Evolutionary conservation across 2,797 vertebrate species (phyloP), one percentile per base, ranked within the genome.

Genomic region (Syngnathus acus): DNA sequence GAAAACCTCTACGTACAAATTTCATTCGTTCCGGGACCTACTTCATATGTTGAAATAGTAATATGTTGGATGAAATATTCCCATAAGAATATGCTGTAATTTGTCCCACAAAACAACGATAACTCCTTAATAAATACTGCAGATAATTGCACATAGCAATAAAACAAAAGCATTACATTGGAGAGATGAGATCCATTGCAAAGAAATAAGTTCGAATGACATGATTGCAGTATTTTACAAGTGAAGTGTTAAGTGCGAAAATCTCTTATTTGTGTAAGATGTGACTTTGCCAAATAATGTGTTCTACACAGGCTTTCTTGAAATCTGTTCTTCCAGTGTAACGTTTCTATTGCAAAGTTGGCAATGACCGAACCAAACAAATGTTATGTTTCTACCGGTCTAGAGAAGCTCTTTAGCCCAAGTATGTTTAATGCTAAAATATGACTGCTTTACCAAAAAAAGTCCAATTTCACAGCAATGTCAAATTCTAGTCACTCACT

Each of bases 181-280:
- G 4, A 32, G 32, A 32, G 32, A 32, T 32, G 32, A 32, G 32
- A 32, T 32, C 4, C 4, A 32, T 32, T 32, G 32, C 32, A 32
- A 32, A 32, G 32, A 32, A 32, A 32, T 32, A 32, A 32, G 32
- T 32, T 32, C 32, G 4, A 32, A 32, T 32, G 32, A 32, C 32
- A 32, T 4, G 32, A 32, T 32, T 32, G 32, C 32, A 32, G 32
- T 32, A 4, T 32, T 32, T 32, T 32, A 32, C 32, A 32, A 32
- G 32, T 32, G 32, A 32, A 61, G 10, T 61, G 19, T 39, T 13
- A 42, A 13, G 19, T 60, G 38, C 37, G 9, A 21, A 60, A 40
- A 42, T 21, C 2, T 32, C 32, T 32, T 32, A 13, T 73, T 63
- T 78, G 67, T 82, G 74, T 84, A 82, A 69, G 38, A 21, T 68